Conservation (phyloP, 1,140 invertebrate genomes). For the Psix sp. region DNA sequence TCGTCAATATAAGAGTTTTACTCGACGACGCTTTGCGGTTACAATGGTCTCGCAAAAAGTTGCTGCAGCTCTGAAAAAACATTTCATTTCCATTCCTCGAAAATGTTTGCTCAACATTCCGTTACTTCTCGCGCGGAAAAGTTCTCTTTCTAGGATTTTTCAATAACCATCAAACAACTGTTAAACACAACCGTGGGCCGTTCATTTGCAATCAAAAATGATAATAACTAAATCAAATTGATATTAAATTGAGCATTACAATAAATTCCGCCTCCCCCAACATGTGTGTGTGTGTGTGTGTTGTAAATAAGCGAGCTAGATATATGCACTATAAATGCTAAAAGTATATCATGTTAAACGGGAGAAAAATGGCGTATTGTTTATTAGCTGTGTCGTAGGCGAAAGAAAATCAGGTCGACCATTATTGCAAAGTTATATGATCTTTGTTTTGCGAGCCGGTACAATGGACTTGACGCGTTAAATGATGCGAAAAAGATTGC, state of each 20-base stretch:
- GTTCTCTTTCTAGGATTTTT: conserved; percentile 41
- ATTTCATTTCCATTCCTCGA: too few species aligned
- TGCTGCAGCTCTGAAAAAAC: too few species aligned
- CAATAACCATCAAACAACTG: too few species aligned
- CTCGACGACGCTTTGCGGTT: conserved; percentile 27
- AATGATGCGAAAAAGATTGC: conserved; percentile 52
- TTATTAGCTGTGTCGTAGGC: conserved; percentile 44
- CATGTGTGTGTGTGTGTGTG: too few species aligned
- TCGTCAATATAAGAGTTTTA: conserved; percentile 51
- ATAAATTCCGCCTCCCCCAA: conserved; percentile 53
- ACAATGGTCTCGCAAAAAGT: conserved; percentile 1
- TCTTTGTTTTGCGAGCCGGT: conserved; percentile 39
- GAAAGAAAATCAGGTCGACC: conserved; percentile 46
- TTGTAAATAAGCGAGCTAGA: conserved; percentile 39
- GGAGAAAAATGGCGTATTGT: conserved; percentile 49
- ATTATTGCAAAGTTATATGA: conserved; percentile 53
- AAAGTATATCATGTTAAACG: conserved; percentile 55
- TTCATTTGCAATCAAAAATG: too few species aligned
- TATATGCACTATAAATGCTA: conserved; percentile 51
- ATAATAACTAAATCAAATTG: too few species aligned
- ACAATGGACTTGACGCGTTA: conserved; percentile 40
- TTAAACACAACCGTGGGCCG: too few species aligned
- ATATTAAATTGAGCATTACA: too few species aligned
- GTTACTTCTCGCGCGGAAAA: conserved; percentile 45
- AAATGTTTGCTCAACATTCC: too few species aligned